phyloP scores from a whole-genome alignment of 2,113 vertebrate species.

The Chaetura pelagica region DNA sequence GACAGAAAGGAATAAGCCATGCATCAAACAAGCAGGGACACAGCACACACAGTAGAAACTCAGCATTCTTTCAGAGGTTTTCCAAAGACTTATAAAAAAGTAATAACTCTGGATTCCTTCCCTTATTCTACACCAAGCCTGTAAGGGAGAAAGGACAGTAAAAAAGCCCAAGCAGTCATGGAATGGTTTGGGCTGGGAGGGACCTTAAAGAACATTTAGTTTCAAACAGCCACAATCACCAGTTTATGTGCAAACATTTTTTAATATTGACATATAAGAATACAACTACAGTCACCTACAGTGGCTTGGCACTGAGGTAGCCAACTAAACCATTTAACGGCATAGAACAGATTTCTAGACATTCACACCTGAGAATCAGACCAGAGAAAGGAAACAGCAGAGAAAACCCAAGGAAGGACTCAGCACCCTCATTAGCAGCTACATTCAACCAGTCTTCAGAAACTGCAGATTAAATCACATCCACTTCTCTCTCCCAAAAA shows the following conservation, averaged over 20 bases:
- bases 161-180: not conserved
- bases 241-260: fast-evolving
- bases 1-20: not conserved
- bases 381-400: not conserved
- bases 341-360: not conserved
- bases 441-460: not conserved
- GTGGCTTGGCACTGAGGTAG: fast-evolving
- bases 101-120: not conserved
- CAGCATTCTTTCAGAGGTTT: not conserved
- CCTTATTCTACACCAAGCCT: not conserved
- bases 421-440: not conserved
- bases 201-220: no score
- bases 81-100: not conserved
- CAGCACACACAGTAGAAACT: fast-evolving
- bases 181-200: no score
- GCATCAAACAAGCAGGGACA: fast-evolving
- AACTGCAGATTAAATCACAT: not conserved
- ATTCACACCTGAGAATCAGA: fast-evolving
- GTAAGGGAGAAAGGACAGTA: not conserved
- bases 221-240: not conserved
- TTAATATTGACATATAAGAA: fast-evolving
- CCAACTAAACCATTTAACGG: not conserved
- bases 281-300: not conserved
- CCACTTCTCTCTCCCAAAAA: not conserved
- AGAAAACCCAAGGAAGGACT: not conserved